phyloP scores from a whole-genome alignment of 1,140 invertebrate genomes.

The Ectropis grisescens region DNA sequence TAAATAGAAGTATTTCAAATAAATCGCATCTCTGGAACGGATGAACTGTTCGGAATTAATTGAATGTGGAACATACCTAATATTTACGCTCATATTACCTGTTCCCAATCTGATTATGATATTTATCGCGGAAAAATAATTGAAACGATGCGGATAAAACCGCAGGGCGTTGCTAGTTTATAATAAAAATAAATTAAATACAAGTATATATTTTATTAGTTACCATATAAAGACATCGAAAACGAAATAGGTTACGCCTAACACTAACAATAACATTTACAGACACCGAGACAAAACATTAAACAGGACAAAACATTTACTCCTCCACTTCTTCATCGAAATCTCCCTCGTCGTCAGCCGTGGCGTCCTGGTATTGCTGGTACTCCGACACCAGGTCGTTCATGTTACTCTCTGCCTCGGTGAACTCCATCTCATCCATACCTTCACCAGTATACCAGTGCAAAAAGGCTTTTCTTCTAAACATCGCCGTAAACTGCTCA shows the following conservation, averaged over 20 bases:
- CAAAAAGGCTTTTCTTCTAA: constrained; percentile 92
- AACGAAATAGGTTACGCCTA: constrained; percentile 16
- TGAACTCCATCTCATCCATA: constrained; percentile 89
- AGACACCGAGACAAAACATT: constrained; percentile 13
- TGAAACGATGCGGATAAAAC: no score
- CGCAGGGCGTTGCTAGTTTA: no score
- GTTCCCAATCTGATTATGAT: no score
- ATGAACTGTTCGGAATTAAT: no score
- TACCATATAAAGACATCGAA: constrained; percentile 7
- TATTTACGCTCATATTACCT: no score
- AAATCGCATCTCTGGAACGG: no score
- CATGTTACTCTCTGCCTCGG: constrained; percentile 82
- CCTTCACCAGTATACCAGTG: constrained; percentile 91
- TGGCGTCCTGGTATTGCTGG: constrained; percentile 88
- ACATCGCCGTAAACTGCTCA: constrained; percentile 92
- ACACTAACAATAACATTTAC: constrained; percentile 14
- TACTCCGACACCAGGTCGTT: constrained; percentile 89
- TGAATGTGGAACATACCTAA: no score
- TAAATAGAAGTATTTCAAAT: no score
- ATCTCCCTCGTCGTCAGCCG: constrained; percentile 72
- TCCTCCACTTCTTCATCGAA: constrained; percentile 70
- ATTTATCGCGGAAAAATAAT: no score
- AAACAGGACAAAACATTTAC: constrained; percentile 5
- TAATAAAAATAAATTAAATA: no score
- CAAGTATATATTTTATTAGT: no score